Conservation (phyloP, 1,140 invertebrate genomes). For the Cyclargus thomasi region DNA sequence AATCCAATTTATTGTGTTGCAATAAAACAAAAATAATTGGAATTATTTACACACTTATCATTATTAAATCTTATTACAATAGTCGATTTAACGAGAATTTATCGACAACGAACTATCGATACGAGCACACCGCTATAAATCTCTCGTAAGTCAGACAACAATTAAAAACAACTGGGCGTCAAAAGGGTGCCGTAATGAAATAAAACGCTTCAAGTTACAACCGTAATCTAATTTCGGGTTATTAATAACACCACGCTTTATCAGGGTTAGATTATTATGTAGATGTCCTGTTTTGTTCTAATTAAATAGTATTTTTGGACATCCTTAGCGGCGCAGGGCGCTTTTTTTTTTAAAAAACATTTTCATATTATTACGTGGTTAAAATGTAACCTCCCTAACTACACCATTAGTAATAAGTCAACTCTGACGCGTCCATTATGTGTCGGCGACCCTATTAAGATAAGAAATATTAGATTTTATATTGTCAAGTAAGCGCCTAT, state of each 20-base stretch:
- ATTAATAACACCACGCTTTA: slow-evolving; percentile 21
- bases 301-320: too few species aligned
- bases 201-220: slow-evolving; percentile 47
- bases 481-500: slow-evolving; percentile 2
- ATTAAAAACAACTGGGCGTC: slow-evolving; percentile 34
- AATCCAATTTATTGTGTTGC: background rate
- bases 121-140: slow-evolving; percentile 25
- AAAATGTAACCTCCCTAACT: background rate
- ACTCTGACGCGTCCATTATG: background rate
- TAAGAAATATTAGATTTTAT: background rate
- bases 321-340: too few species aligned
- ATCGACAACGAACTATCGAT: slow-evolving; percentile 20
- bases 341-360: too few species aligned
- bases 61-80: slow-evolving; percentile 14
- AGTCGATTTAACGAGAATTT: background rate
- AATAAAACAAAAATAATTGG: background rate
- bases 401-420: background rate
- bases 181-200: slow-evolving; percentile 47
- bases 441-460: background rate
- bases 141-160: slow-evolving; percentile 11
- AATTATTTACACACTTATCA: background rate
- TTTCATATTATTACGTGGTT: too few species aligned
- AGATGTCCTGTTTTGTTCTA: too few species aligned
- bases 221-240: slow-evolving; percentile 55
- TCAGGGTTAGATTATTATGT: slow-evolving; percentile 1